These are phyloP conservation scores for Coptodon bakossiorum DNA, from an alignment of 2,113 vertebrate species.

Conservation along the genomic window DNA sequence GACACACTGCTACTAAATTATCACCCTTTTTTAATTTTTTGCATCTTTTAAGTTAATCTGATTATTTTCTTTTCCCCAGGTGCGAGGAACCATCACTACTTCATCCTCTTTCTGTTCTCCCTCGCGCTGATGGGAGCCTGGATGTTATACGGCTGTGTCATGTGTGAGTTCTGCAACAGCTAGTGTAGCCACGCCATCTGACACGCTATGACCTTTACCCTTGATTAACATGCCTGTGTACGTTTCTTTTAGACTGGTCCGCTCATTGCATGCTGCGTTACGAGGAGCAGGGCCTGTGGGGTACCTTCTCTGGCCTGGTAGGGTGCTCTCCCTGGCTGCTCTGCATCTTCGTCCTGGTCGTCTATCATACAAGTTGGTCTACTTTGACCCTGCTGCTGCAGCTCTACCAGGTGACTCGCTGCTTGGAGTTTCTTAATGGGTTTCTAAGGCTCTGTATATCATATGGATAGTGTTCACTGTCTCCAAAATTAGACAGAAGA, in stretches of 20 bases:
- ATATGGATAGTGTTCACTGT: background rate
- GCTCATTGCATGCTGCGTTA: slow-evolving; percentile 73
- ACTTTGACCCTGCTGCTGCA: slow-evolving; percentile 74
- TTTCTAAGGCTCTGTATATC: background rate
- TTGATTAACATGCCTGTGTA: background rate
- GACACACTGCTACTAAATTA: background rate
- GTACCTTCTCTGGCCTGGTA: slow-evolving; percentile 62
- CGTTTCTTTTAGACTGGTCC: slow-evolving; percentile 78
- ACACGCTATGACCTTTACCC: background rate
- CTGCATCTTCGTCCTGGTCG: slow-evolving; percentile 74
- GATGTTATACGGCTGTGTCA: slow-evolving; percentile 78
- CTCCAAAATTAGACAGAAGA: background rate
- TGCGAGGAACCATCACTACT: slow-evolving; percentile 86
- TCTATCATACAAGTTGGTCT: slow-evolving; percentile 81
- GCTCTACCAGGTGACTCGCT: slow-evolving; percentile 81
- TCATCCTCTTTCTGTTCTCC: slow-evolving; percentile 80
- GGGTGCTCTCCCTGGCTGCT: slow-evolving; percentile 87
- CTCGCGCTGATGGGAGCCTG: slow-evolving; percentile 72
- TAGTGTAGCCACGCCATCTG: too few relatives aligned
- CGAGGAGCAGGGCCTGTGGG: slow-evolving; percentile 74
- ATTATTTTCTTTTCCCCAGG: slow-evolving; percentile 59
- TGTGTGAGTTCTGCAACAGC: slow-evolving; percentile 76
- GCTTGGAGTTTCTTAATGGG: background rate
- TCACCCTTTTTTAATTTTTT: background rate
- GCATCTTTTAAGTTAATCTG: background rate